phyloP scores from a whole-genome alignment of 1,140 invertebrate genomes.

The Zelostemma sp. region DNA sequence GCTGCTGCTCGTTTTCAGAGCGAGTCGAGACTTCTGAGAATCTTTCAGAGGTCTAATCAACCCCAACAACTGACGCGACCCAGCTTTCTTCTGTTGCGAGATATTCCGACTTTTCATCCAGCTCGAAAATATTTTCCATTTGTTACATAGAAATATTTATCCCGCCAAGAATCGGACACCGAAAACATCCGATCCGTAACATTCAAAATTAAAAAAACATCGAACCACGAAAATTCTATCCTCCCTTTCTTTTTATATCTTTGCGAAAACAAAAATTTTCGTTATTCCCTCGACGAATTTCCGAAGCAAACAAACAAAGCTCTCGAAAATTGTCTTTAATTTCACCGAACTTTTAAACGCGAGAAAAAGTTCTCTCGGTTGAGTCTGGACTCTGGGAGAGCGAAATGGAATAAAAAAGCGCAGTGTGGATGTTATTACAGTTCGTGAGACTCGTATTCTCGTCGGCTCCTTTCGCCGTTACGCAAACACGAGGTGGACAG shows the following conservation, averaged over 20 bases:
- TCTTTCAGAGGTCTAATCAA: constrained; percentile 52
- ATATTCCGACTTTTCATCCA: constrained; percentile 26
- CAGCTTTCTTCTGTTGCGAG: constrained; percentile 39
- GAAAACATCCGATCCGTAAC: no score
- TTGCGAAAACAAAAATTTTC: no score
- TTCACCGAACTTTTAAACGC: not conserved
- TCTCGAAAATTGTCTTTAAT: constrained; percentile 3
- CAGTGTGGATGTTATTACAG: constrained; percentile 53
- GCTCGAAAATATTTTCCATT: constrained; percentile 30
- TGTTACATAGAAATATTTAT: constrained; percentile 25
- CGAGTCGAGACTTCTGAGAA: constrained; percentile 56
- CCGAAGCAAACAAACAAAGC: not conserved
- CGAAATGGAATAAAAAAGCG: constrained; percentile 46
- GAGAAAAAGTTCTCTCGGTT: constrained; percentile 22
- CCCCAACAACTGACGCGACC: constrained; percentile 55
- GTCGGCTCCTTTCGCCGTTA: constrained; percentile 50
- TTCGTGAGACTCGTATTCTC: constrained; percentile 42
- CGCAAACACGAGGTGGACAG: constrained; percentile 61
- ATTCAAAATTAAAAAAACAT: no score
- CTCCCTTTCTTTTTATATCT: no score
- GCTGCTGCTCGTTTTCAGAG: constrained; percentile 49
- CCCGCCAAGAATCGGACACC: no score
- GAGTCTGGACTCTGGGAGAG: constrained; percentile 17
- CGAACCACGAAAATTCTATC: no score
- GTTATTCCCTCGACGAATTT: no score